phyloP scores from a whole-genome alignment of 2,888 invertebrate genomes.

The Diarsia brunnea region DNA sequence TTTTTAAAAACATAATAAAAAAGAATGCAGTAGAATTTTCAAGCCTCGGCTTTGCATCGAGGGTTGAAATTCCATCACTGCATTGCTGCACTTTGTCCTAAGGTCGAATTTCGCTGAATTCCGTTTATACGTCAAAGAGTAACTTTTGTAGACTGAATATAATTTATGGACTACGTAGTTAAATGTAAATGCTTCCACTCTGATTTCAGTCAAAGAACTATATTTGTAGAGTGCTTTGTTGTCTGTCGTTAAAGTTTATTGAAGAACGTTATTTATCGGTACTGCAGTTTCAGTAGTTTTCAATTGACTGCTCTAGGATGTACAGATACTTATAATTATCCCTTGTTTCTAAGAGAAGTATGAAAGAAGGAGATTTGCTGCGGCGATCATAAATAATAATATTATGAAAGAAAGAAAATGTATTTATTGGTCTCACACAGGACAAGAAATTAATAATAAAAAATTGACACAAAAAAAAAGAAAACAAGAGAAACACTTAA shows the following conservation, averaged over 20 bases:
- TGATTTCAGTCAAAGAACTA: slow-evolving; percentile 31
- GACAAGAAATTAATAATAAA: too few species aligned
- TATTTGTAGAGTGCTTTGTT: slow-evolving; percentile 33
- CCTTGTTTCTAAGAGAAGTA: background rate
- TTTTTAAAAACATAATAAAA: too few species aligned
- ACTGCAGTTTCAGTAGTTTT: background rate
- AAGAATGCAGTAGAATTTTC: background rate
- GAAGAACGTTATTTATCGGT: slow-evolving; percentile 5
- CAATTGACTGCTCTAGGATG: background rate
- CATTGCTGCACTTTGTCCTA: slow-evolving; percentile 8
- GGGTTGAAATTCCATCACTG: background rate
- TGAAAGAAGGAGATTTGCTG: background rate
- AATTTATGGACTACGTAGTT: slow-evolving; percentile 46
- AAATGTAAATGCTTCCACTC: slow-evolving; percentile 34
- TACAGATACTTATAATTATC: background rate
- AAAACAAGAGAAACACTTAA: too few species aligned
- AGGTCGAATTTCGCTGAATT: slow-evolving; percentile 26
- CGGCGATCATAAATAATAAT: background rate
- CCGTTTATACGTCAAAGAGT: slow-evolving; percentile 26
- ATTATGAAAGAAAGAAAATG: too few species aligned
- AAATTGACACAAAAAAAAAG: too few species aligned
- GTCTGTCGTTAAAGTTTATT: slow-evolving; percentile 15
- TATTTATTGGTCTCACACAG: too few species aligned
- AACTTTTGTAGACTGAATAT: slow-evolving; percentile 39
- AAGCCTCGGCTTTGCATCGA: background rate